Percentiles rank a stretch among this genome's conserved stretches.
Evolutionary conservation across 2,888 invertebrate genomes (phyloP).

Genomic region (Conomelus anceps): DNA sequence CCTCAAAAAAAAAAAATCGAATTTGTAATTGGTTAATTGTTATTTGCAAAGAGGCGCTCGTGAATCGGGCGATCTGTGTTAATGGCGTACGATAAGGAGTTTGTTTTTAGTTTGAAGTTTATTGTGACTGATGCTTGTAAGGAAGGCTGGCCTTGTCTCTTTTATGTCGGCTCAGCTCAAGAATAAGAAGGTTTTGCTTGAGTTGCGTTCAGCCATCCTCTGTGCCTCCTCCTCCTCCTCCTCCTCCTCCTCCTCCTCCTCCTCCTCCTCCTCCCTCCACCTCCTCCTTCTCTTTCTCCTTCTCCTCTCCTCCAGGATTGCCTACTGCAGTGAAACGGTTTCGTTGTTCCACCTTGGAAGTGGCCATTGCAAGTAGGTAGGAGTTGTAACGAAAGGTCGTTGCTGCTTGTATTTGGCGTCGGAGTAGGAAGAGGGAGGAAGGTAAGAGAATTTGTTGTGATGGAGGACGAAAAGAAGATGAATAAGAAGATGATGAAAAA

Average conservation of each 20-base stretch:
- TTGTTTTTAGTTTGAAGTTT: no score
- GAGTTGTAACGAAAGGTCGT: not conserved
- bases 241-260: not conserved
- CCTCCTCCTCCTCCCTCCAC: not conserved
- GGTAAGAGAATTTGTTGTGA: not conserved
- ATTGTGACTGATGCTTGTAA: not conserved
- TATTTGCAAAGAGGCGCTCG: not conserved
- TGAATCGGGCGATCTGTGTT: not conserved
- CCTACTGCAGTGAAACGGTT: not conserved
- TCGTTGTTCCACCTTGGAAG: conserved; percentile 3
- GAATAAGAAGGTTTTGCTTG: not conserved
- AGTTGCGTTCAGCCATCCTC: not conserved
- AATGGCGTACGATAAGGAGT: not conserved
- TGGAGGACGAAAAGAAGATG: not conserved
- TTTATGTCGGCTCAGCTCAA: not conserved
- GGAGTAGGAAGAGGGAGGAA: not conserved
- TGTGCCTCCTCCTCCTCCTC: not conserved
- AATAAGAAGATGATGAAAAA: not conserved
- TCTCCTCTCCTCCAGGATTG: not conserved
- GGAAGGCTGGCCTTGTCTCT: not conserved
- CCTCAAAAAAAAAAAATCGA: no score
- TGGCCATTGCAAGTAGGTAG: not conserved
- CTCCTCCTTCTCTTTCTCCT: not conserved
- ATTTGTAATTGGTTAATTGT: no score
- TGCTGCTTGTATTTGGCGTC: not conserved